Evolutionary conservation across 2,888 invertebrate species (phyloP), one percentile per base, ranked within the genome.

Genomic region (Polietes domitor): DNA sequence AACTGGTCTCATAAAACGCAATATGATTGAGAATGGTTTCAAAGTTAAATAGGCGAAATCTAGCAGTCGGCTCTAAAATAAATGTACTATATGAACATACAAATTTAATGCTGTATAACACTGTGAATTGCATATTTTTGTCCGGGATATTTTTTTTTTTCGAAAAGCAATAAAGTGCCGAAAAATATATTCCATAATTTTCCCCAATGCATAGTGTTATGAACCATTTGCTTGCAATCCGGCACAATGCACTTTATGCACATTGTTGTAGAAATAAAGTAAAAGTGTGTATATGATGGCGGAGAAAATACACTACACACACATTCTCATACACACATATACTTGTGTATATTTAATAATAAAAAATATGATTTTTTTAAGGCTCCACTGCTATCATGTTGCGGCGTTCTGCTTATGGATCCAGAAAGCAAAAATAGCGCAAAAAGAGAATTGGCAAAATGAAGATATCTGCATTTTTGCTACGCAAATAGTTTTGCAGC

Each of bases 171-270:
- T 72, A 72, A 73, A 81, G 37, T 73, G 68, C 77, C 77, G n/a
- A 41, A 72, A 72, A 80, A 73, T 47, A 68, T 47, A 47, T 68
- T 81, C 26, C 68, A 61, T 53, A 77, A 82, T 82, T 77, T 77
- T 61, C 61, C 47, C 82, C 68, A 77, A 77, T 26, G 77, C 50
- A 70, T 68, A 82, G 70, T 74, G 82, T 82, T 82, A 70, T 82
- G 58, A 73, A 81, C 68, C 73, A 81, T 77, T 77, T 77, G 70
- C 82, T 77, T 77, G 41, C 58, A 74, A 82, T 82, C 26, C 26
- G 73, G 28, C 70, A 70, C 73, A 68, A 21, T 77, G 82, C 77
- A 77, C 73, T 77, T 74, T 61, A 73, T 74, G 73, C 50, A 28
- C 58, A 70, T n/a, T n/a, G n/a, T n/a, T n/a, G n/a, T n/a, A n/a